Percentiles rank a stretch among this genome's conserved stretches.
These are phyloP conservation scores for Ectobius pallidus DNA, from an alignment of 2,888 invertebrate genomes.

Conservation along the genomic window DNA sequence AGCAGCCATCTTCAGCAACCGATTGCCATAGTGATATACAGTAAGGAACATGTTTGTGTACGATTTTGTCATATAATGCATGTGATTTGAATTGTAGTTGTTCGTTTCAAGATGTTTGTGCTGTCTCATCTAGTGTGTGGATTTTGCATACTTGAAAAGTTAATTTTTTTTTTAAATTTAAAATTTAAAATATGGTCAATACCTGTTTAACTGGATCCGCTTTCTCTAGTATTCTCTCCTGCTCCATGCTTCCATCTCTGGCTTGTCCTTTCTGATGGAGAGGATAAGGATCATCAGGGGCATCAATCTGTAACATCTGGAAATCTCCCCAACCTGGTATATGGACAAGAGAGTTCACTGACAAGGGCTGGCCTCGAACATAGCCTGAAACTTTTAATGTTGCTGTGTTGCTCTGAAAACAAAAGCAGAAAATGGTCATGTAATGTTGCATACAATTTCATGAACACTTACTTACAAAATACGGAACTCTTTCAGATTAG, in stretches of 20 bases:
- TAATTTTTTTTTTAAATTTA: no score
- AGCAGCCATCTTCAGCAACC: no score
- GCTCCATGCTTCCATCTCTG: slow-evolving; percentile 51
- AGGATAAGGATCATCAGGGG: slow-evolving; percentile 71
- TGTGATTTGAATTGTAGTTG: no score
- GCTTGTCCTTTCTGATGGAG: slow-evolving; percentile 58
- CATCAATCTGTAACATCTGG: slow-evolving; percentile 83
- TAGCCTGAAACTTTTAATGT: slow-evolving; percentile 85
- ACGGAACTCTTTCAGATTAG: neutral
- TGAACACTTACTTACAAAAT: neutral
- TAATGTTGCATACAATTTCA: no score
- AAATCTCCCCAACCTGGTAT: slow-evolving; percentile 93
- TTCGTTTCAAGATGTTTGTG: no score
- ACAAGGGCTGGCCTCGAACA: slow-evolving; percentile 80
- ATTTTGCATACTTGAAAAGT: no score
- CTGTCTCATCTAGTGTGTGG: no score
- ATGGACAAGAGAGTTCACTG: slow-evolving; percentile 88
- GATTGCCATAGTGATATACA: no score
- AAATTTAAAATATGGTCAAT: no score
- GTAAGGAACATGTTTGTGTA: no score
- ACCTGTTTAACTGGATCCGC: slow-evolving; percentile 70
- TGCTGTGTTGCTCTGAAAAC: slow-evolving; percentile 55
- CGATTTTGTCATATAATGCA: no score
- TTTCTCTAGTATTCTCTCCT: slow-evolving; percentile 60
- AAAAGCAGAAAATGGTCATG: neutral